Percentiles rank a stretch among this genome's conserved stretches.
Conservation (phyloP, 2,113 vertebrate genomes). For the Mesocricetus auratus region DNA sequence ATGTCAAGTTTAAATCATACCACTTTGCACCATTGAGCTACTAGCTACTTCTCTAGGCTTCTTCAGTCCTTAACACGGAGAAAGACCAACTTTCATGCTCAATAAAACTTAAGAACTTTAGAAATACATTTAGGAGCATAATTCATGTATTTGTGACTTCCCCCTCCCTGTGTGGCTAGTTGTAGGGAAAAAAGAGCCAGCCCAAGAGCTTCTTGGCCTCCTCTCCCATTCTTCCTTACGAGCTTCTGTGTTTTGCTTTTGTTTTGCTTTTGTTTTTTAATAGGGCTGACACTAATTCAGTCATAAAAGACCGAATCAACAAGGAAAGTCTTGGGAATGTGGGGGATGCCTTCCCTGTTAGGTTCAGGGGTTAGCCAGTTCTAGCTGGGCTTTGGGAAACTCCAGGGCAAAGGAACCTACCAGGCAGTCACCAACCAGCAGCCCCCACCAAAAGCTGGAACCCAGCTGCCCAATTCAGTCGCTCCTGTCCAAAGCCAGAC, state of each 20-base stretch:
- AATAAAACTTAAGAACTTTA: constrained; percentile 93
- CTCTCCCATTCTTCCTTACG: constrained; percentile 71
- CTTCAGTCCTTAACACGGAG: constrained; percentile 87
- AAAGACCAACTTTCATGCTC: constrained; percentile 92
- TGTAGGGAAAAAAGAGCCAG: constrained; percentile 80
- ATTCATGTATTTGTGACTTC: constrained; percentile 89
- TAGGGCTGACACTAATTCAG: constrained; percentile 60
- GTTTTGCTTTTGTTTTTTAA: constrained; percentile 2
- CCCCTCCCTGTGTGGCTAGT: constrained; percentile 84
- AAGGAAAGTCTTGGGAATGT: not conserved
- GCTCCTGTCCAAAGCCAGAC: constrained; percentile 84
- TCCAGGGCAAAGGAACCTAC: constrained; percentile 36
- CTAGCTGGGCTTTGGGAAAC: constrained; percentile 48
- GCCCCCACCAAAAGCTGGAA: constrained; percentile 60
- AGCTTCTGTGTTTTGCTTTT: not conserved
- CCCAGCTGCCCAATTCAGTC: constrained; percentile 77
- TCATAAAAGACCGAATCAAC: constrained; percentile 54
- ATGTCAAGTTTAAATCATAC: constrained; percentile 91
- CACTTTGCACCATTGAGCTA: constrained; percentile 91
- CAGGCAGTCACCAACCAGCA: constrained; percentile 62
- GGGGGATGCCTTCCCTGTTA: not conserved
- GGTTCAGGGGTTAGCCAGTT: not conserved
- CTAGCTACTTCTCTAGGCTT: constrained; percentile 87
- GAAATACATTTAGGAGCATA: constrained; percentile 89
- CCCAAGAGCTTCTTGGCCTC: constrained; percentile 60